Conservation (phyloP, 1,140 invertebrate species). For the Piezodorus guildinii region DNA sequence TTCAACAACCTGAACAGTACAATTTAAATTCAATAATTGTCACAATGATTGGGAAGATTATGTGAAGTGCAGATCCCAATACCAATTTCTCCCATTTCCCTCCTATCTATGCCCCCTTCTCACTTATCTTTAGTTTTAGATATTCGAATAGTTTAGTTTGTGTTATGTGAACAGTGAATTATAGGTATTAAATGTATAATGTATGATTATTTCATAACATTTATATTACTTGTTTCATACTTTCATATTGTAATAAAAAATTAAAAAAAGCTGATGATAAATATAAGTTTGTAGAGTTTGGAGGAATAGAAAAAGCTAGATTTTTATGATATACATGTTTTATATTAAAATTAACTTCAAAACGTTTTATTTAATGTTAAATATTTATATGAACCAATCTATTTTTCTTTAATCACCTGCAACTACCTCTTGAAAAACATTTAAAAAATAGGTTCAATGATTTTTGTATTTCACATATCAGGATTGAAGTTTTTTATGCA, state of each 20-base stretch:
- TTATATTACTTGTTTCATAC: not conserved
- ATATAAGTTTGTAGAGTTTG: too few relatives aligned
- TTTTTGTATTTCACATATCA: too few relatives aligned
- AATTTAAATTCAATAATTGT: not conserved
- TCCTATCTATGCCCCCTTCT: not conserved
- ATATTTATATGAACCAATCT: too few relatives aligned
- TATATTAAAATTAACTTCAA: too few relatives aligned
- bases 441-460: too few relatives aligned
- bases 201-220: not conserved
- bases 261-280: not conserved
- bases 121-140: slow-evolving; percentile 3
- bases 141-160: slow-evolving; percentile 2
- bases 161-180: not conserved
- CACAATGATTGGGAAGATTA: not conserved
- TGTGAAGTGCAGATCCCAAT: not conserved
- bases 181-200: not conserved
- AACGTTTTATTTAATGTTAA: too few relatives aligned
- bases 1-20: slow-evolving; percentile 2
- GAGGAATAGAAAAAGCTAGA: too few relatives aligned
- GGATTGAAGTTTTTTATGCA: too few relatives aligned
- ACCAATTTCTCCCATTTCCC: not conserved
- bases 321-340: too few relatives aligned
- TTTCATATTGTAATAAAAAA: slow-evolving; percentile 6
- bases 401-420: too few relatives aligned
- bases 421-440: too few relatives aligned